These are phyloP conservation scores for Macroglossus sobrinus DNA, from an alignment of 2,113 vertebrate species.

Conservation along the genomic window DNA sequence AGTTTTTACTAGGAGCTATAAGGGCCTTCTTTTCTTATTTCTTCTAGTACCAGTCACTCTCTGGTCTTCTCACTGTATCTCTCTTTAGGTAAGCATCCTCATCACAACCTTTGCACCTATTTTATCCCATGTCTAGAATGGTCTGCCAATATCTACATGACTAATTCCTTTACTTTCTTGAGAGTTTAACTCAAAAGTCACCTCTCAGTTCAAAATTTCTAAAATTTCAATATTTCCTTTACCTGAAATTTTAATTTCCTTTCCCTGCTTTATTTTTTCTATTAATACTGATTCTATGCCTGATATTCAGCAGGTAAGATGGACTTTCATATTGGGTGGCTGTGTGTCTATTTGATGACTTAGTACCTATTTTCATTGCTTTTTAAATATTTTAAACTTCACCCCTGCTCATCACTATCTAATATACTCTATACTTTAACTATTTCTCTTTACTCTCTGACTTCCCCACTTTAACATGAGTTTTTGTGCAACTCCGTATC, in stretches of 20 bases:
- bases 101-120: neutral
- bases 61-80: neutral
- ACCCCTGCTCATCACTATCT: neutral
- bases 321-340: neutral
- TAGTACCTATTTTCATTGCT: neutral
- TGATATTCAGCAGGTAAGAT: neutral
- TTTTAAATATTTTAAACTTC: neutral
- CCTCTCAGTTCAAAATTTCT: neutral
- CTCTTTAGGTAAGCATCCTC: neutral
- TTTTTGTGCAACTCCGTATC: neutral
- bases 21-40: neutral
- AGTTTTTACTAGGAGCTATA: neutral
- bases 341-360: neutral
- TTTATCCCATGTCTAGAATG: neutral
- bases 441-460: neutral
- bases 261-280: neutral
- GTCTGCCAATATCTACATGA: neutral
- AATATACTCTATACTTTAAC: neutral
- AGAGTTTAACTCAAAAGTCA: neutral
- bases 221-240: neutral
- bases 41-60: neutral
- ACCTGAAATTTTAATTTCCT: neutral
- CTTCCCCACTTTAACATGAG: fast-evolving
- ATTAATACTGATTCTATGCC: neutral
- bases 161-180: neutral